Conservation (phyloP, 2,113 vertebrate genomes). For the Cyphomyrus discorhynchus region DNA sequence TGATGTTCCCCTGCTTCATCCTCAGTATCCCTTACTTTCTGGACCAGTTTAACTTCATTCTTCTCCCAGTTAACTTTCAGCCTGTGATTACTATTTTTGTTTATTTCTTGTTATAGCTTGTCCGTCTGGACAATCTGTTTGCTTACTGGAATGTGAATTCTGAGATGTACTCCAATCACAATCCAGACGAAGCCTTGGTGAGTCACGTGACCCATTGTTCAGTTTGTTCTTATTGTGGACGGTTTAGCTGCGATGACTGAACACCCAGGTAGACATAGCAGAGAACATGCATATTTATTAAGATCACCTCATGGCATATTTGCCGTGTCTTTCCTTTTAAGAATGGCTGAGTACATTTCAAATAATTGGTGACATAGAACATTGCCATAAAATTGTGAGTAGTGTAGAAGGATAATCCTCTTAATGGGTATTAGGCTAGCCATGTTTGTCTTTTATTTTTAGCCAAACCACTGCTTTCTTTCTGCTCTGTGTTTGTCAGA, state of each 20-base stretch:
- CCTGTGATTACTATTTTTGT: background rate
- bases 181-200: slow-evolving; percentile 75
- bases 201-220: slow-evolving; percentile 42
- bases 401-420: background rate
- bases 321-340: background rate
- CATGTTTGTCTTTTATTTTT: background rate
- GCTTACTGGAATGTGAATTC: slow-evolving; percentile 96
- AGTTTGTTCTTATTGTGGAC: background rate
- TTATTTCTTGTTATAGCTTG: slow-evolving; percentile 63
- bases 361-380: background rate
- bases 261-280: background rate
- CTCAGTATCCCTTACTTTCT: background rate
- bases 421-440: background rate
- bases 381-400: background rate
- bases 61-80: background rate
- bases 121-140: slow-evolving; percentile 86
- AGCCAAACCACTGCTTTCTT: background rate
- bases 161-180: slow-evolving; percentile 74
- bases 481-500: slow-evolving; percentile 51
- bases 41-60: background rate
- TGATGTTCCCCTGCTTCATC: background rate
- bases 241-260: background rate
- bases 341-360: background rate
- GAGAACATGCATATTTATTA: background rate
- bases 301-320: background rate